Conservation (phyloP, 2,113 vertebrate genomes). For the Epinephelus moara region DNA sequence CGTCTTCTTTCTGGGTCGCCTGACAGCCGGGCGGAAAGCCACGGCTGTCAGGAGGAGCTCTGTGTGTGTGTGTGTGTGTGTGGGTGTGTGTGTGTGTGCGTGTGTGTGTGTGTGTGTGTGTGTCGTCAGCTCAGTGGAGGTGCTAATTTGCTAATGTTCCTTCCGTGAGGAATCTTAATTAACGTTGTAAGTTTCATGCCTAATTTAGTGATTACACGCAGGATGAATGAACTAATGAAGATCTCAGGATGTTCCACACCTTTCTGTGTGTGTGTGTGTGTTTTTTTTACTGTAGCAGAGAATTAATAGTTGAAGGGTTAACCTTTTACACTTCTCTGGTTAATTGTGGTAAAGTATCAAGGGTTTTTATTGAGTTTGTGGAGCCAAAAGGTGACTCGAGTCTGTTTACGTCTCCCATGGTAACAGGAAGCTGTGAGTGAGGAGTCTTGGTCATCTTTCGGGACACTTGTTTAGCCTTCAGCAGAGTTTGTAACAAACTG, state of each 20-base stretch:
- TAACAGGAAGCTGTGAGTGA: slow-evolving; percentile 7
- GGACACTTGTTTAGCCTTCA: too few relatives aligned
- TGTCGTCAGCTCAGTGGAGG: slow-evolving; percentile 59
- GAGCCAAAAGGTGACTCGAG: neutral
- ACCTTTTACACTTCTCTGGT: slow-evolving; percentile 64
- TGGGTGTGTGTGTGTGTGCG: slow-evolving; percentile 18
- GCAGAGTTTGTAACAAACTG: too few relatives aligned
- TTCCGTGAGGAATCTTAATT: slow-evolving; percentile 83
- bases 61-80: neutral
- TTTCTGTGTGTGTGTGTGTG: slow-evolving; percentile 38
- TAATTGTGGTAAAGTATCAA: slow-evolving; percentile 65
- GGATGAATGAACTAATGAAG: slow-evolving; percentile 81
- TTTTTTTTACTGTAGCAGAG: slow-evolving; percentile 32
- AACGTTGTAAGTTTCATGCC: slow-evolving; percentile 80
- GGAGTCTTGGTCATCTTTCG: neutral
- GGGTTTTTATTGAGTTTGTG: slow-evolving; percentile 4
- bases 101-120: slow-evolving; percentile 12
- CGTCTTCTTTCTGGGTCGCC: slow-evolving; percentile 32
- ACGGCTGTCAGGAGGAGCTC: neutral
- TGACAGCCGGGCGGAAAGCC: slow-evolving; percentile 19
- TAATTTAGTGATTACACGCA: slow-evolving; percentile 82
- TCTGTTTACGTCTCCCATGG: slow-evolving; percentile 16
- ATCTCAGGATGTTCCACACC: slow-evolving; percentile 65
- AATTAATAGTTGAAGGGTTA: slow-evolving; percentile 74
- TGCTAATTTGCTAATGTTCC: slow-evolving; percentile 84